These are phyloP conservation scores for Drosophila bifasciata DNA, from an alignment of 1,140 invertebrate genomes.

Conservation along the genomic window DNA sequence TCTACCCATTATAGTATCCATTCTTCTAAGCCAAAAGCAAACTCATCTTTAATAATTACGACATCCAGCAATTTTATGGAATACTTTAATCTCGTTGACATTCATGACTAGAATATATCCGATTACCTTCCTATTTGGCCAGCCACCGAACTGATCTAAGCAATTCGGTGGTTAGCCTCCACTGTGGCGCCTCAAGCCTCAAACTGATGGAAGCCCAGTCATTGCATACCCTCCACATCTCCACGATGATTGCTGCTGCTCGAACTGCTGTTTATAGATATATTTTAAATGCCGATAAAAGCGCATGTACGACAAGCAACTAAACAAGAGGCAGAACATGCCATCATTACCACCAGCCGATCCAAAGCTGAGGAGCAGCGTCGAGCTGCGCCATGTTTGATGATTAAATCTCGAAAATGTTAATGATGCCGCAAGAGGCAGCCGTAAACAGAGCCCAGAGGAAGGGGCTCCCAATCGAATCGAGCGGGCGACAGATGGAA, in stretches of 20 bases:
- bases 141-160: conserved; percentile 40
- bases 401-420: conserved; percentile 82
- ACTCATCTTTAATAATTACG: conserved; percentile 18
- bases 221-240: not conserved
- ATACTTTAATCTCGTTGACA: conserved; percentile 19
- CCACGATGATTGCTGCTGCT: too few species aligned
- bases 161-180: conserved; percentile 1
- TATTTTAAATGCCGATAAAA: conserved; percentile 77
- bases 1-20: not conserved
- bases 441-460: conserved; percentile 60
- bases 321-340: conserved; percentile 78
- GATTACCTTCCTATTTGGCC: conserved; percentile 32
- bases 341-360: conserved; percentile 73
- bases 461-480: conserved; percentile 21
- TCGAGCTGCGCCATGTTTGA: conserved; percentile 76
- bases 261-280: conserved; percentile 41
- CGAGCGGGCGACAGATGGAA: conserved; percentile 33
- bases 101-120: conserved; percentile 38
- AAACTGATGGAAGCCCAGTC: conserved; percentile 47
- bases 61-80: conserved; percentile 20
- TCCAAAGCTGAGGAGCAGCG: conserved; percentile 21
- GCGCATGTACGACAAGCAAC: conserved; percentile 80
- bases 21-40: not conserved
- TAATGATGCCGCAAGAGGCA: conserved; percentile 74
- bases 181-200: conserved; percentile 35